Base-by-base conservation (phyloP, 2,797 vertebrate genomes). In the Octomys mimax region DNA sequence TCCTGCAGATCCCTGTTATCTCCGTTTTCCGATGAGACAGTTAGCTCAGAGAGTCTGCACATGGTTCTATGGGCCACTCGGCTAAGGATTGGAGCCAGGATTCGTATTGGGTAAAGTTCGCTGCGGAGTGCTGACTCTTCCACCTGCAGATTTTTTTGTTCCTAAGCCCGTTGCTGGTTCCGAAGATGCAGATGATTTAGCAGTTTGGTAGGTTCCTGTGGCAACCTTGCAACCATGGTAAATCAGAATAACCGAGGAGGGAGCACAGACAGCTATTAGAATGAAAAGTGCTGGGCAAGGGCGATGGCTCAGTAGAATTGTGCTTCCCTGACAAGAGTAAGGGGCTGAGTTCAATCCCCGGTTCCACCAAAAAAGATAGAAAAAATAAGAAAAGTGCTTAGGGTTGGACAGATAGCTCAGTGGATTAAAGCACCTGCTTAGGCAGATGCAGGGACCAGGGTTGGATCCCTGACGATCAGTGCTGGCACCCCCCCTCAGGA, bases 121-220 rank as follows among this genome's bases (percentile, higher is more conserved):
- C 39, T 82, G 70, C 71, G 14, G 59, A 82, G 46, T 42, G 24
- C 64, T 77, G n/a, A 33, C 36, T 85, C 52, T 70, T 19, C 28
- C 64, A 22, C 87, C 62, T 66, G 5, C 49, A 16, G 5, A 46
- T 24, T 46, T 66, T 36, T 36, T 52, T 24, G 14, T 31, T 57
- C 33, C 68, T 1, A 49, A 39, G 31, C 36, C 62, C 18, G 8
- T 84, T 54, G 87, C 79, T 39, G 54, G 46, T 70, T 77, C 59
- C 18, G 36, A 61, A 89, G 49, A 75, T 84, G n/a, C 42, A 89
- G 85, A 33, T 36, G n/a, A 79, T 83, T 93, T 81, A 68, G 66
- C 54, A 77, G 33, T 26, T 68, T 57, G 81, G 87, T 59, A 91
- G 36, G 49, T 49, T n/a, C 6, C 4, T 11, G 68, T 83, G 57